Conservation (phyloP, 2,888 invertebrate genomes). For the Drosophila falleni region DNA sequence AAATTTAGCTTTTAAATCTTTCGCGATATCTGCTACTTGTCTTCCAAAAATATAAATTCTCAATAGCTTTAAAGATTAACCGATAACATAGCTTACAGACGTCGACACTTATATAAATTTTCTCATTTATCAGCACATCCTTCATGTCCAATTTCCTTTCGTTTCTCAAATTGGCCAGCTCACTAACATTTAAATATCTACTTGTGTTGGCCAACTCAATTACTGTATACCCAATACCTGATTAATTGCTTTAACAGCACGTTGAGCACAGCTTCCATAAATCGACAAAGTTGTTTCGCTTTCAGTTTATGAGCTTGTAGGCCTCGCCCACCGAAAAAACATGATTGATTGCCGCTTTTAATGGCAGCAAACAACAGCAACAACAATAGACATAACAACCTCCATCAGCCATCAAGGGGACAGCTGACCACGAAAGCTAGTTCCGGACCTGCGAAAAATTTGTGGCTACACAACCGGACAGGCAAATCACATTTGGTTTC, state of each 20-base stretch:
- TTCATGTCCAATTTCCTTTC: background rate
- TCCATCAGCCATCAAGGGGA: background rate
- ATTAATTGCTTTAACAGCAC: slow-evolving; percentile 54
- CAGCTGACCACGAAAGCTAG: slow-evolving; percentile 13
- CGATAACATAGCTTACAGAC: background rate
- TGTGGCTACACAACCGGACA: slow-evolving; percentile 27
- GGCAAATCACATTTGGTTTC: slow-evolving; percentile 47
- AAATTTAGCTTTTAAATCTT: no score
- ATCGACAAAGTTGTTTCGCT: slow-evolving; percentile 35
- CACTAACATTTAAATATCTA: slow-evolving; percentile 4
- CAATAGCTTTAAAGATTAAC: background rate
- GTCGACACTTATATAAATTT: background rate
- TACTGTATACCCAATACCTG: slow-evolving; percentile 28
- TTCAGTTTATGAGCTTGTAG: slow-evolving; percentile 48
- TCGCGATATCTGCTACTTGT: no score
- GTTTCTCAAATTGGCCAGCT: background rate
- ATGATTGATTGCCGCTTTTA: slow-evolving; percentile 65
- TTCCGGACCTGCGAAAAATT: slow-evolving; percentile 7
- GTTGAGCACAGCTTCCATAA: slow-evolving; percentile 44
- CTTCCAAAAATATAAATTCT: background rate
- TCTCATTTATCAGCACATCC: slow-evolving; percentile 3
- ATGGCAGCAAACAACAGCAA: slow-evolving; percentile 20
- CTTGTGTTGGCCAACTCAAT: slow-evolving; percentile 29
- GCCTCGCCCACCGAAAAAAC: slow-evolving; percentile 21
- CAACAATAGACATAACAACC: slow-evolving; percentile 4